These are phyloP conservation scores for Orthonevra nobilis DNA, from an alignment of 2,888 invertebrate species.

Conservation along the genomic window DNA sequence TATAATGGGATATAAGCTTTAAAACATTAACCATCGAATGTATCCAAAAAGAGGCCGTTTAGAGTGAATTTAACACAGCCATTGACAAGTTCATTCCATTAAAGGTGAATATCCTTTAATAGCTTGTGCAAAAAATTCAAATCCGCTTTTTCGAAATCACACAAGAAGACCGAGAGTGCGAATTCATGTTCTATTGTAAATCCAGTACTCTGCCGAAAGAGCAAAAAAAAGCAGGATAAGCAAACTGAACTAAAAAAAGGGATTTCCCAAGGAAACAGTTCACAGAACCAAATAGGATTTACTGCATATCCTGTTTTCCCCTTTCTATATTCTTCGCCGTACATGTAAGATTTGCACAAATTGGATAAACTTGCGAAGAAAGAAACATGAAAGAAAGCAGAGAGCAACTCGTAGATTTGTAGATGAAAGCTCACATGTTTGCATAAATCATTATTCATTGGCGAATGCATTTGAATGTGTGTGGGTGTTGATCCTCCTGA, in stretches of 20 bases:
- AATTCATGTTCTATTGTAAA: slow-evolving; percentile 75
- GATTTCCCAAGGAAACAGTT: slow-evolving; percentile 59
- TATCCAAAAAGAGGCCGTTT: too few species aligned
- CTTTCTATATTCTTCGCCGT: neutral
- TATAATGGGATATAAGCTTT: too few species aligned
- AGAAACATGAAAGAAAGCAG: too few species aligned
- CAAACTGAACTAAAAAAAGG: slow-evolving; percentile 32
- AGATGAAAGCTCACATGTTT: slow-evolving; percentile 62
- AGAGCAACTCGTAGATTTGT: slow-evolving; percentile 35
- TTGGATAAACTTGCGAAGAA: slow-evolving; percentile 57
- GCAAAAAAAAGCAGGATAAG: slow-evolving; percentile 22
- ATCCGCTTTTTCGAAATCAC: slow-evolving; percentile 75
- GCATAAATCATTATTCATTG: slow-evolving; percentile 58
- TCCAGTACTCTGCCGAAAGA: slow-evolving; percentile 30
- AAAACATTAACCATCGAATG: too few species aligned
- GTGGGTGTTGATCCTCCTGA: neutral
- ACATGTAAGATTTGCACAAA: slow-evolving; percentile 51
- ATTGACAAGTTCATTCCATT: neutral
- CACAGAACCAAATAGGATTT: slow-evolving; percentile 67
- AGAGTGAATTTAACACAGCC: neutral
- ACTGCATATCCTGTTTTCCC: slow-evolving; percentile 54
- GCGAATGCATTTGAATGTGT: neutral
- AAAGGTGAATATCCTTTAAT: slow-evolving; percentile 38
- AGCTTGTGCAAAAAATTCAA: slow-evolving; percentile 70
- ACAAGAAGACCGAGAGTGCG: slow-evolving; percentile 77